Evolutionary conservation across 1,140 invertebrate genomes (phyloP).

Genomic region (Dendrolimus punctatus): DNA sequence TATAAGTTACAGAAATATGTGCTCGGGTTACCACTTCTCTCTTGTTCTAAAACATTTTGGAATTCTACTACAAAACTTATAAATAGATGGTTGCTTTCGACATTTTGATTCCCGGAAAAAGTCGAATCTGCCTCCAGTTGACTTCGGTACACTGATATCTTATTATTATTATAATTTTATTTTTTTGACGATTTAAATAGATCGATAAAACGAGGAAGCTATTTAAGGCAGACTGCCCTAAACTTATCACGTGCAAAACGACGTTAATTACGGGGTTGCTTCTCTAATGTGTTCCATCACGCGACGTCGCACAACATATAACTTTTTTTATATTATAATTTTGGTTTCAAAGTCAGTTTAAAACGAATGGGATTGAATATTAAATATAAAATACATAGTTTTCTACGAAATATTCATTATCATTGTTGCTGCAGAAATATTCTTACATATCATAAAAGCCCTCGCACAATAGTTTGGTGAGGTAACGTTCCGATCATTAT

Average conservation of each 20-base stretch:
- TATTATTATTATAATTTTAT: neutral
- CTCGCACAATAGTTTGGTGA: slow-evolving; percentile 10
- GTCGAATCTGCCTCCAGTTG: too few relatives aligned
- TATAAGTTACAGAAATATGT: too few relatives aligned
- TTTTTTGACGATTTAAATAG: slow-evolving; percentile 8
- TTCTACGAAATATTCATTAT: slow-evolving; percentile 31
- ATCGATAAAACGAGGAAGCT: slow-evolving; percentile 11
- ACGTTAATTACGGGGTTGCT: slow-evolving; percentile 35
- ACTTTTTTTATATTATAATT: slow-evolving; percentile 31
- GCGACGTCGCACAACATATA: slow-evolving; percentile 47
- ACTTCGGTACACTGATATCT: neutral
- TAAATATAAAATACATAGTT: slow-evolving; percentile 29
- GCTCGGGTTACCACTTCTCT: too few relatives aligned
- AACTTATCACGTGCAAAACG: slow-evolving; percentile 47
- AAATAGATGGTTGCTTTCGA: too few relatives aligned
- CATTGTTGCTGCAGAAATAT: slow-evolving; percentile 31
- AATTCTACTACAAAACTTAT: neutral
- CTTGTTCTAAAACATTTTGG: neutral
- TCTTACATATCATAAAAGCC: slow-evolving; percentile 29
- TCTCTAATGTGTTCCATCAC: slow-evolving; percentile 48
- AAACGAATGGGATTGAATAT: neutral
- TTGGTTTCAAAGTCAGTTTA: slow-evolving; percentile 15
- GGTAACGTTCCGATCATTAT: too few relatives aligned
- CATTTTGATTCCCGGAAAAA: too few relatives aligned
- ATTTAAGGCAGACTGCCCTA: slow-evolving; percentile 31